Base-by-base conservation (phyloP, 2,797 vertebrate genomes). In the Pantherophis vulpinus region DNA sequence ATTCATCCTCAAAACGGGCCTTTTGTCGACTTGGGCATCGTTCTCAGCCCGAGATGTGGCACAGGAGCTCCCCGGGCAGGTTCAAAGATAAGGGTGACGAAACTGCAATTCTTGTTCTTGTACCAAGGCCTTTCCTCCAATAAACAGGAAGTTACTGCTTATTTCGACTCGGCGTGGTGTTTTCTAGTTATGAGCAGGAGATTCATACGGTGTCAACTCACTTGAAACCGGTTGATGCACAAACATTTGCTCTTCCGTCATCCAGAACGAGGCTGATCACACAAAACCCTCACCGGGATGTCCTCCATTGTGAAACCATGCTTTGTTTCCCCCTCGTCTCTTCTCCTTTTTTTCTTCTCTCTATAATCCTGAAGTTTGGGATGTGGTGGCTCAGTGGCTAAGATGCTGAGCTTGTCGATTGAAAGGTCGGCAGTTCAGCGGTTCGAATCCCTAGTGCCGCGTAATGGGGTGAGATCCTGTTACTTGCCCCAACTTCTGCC, bases 81-180 rank as follows among this genome's bases (percentile, higher is more conserved):
- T 95, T 66, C 90, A 9, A 95, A 94, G 93, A 94, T 94, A 90
- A 74, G 23, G 93, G 90, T 70, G 89, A 90, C 74, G 60, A 55
- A 55, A 83, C 0, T 0, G 27, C 42, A 95, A 93, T 60, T 95
- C 94, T 96, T 92, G 60, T 95, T 93, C 86, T 14, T 54, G 55
- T 86, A 42, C 10, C 61, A 95, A 89, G 94, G 60, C 94, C 93
- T 93, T 93, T 88, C 94, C 93, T 23, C 93, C 92, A 97, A 97
- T 97, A 97, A 97, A 97, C 95, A 74, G 18, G 37, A 96, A 88
- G 88, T 87, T 92, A 94, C 91, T 95, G 94, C 93, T 94, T 94
- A 94, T 91, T 60, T 94, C 87, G 92, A 95, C 88, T 92, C 54
- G 27, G 92, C 93, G 94, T 56, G 90, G 60, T 4, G 16, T 1